Evolutionary conservation across 2,113 vertebrate genomes (phyloP).

Genomic region (Tinamus guttatus): DNA sequence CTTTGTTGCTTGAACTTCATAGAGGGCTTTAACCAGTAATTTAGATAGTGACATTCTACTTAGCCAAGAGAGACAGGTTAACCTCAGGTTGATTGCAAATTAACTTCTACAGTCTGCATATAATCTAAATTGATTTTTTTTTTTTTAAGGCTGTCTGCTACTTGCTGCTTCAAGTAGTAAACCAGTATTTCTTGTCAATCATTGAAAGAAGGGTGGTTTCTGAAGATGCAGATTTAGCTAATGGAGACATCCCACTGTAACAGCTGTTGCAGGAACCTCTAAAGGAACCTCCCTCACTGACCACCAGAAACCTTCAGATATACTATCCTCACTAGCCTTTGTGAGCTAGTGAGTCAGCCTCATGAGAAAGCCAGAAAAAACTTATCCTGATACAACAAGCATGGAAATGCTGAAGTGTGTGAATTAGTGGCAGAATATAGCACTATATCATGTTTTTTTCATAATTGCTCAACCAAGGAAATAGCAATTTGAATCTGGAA

Average conservation of each 20-base stretch:
- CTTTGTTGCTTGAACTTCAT: not conserved
- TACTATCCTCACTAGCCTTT: not conserved
- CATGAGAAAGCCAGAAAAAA: not conserved
- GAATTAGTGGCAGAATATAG: not conserved
- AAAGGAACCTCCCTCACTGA: not conserved
- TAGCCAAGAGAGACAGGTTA: not conserved
- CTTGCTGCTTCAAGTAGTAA: not conserved
- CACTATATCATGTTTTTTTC: too few species aligned
- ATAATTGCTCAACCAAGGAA: not conserved
- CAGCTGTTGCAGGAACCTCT: not conserved
- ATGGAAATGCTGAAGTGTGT: not conserved
- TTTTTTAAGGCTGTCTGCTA: not conserved
- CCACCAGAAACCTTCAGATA: not conserved
- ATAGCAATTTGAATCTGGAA: not conserved
- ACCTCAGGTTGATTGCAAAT: not conserved
- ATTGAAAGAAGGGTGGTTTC: not conserved
- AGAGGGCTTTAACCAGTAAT: not conserved
- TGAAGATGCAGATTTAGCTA: not conserved
- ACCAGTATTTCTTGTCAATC: not conserved
- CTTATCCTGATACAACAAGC: not conserved
- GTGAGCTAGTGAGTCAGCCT: not conserved
- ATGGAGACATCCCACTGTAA: not conserved
- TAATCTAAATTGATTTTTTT: not conserved
- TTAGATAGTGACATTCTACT: slow-evolving; percentile 10
- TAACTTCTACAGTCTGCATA: not conserved